A percentile compares a stretch with the other conserved stretches of the same genome.
Conservation (phyloP, 2,888 invertebrate species). For the Rhamnusium bicolor region DNA sequence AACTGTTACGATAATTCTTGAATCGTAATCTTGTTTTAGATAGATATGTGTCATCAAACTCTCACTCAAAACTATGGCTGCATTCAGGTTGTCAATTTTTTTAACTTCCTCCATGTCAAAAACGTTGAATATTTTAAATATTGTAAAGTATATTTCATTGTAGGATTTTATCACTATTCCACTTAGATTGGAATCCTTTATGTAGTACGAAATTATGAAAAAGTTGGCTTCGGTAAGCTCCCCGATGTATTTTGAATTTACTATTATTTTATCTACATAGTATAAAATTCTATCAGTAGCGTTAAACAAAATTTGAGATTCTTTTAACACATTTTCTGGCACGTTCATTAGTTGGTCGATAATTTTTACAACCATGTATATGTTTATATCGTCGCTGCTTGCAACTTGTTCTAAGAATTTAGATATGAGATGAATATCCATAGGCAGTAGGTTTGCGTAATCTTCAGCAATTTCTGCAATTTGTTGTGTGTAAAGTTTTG, state of each 20-base stretch:
- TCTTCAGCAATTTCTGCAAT: slow-evolving; percentile 18
- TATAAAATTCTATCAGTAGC: slow-evolving; percentile 56
- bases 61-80: slow-evolving; percentile 30
- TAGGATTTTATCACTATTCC: background rate
- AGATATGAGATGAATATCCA: slow-evolving; percentile 45
- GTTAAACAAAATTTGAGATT: slow-evolving; percentile 52
- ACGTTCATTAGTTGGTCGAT: slow-evolving; percentile 49
- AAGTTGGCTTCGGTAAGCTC: slow-evolving; percentile 32
- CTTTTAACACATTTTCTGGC: slow-evolving; percentile 40
- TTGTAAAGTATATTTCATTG: background rate
- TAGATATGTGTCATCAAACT: slow-evolving; percentile 34
- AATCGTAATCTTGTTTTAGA: slow-evolving; percentile 13
- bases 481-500: background rate
- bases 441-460: slow-evolving; percentile 29
- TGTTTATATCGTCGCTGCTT: slow-evolving; percentile 25
- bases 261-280: slow-evolving; percentile 50
- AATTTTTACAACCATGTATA: slow-evolving; percentile 32
- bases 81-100: slow-evolving; percentile 21
- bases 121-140: background rate
- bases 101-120: slow-evolving; percentile 9
- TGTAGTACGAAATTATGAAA: slow-evolving; percentile 21
- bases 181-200: slow-evolving; percentile 20
- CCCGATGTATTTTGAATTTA: slow-evolving; percentile 36
- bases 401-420: slow-evolving; percentile 43
- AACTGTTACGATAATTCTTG: slow-evolving; percentile 41